Evolutionary conservation across 2,797 vertebrate species (phyloP), one percentile per base, ranked within the genome.

Genomic region (Craterocephalus amniculus): DNA sequence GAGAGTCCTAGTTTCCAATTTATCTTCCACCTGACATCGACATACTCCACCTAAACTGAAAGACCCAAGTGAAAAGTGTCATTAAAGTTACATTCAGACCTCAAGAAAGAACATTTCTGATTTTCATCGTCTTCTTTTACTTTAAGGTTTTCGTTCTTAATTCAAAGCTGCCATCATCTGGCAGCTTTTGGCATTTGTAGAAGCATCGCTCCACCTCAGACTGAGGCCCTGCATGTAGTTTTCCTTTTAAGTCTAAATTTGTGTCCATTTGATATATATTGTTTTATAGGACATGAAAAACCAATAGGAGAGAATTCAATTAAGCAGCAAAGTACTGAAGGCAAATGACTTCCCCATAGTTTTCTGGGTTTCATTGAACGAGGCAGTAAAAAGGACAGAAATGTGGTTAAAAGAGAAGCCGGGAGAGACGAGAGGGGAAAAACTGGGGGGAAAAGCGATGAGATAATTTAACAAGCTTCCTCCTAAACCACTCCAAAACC

Each of bases 401-500:
- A 66, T 24, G 49, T 45, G 58, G 74, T 64, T 72, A 56, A 63
- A 2, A 7, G 68, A 69, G 66, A 83, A 43, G 34, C 31, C 69
- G 77, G n/a, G 22, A 68, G 55, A 0, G 16, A 31, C 18, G 27
- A 48, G 54, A 48, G 63, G 52, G 40, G 61, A 57, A 49, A 48
- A 49, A 16, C 26, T 35, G n/a, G 6, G 18, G 63, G 36, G 55
- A 48, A 45, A 60, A 80, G 74, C 67, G 62, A 80, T 43, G 70
- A 84, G 81, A 87, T 89, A 72, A 88, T 91, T 88, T 84, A 85
- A 84, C 88, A 84, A 88, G 80, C 86, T 81, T 83, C 88, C 79
- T 78, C 77, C 76, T 84, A 85, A 88, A 92, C 76, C 88, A 82
- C 89, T 89, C 85, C 76, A 89, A 79, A 85, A 89, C 80, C 90